Percentiles rank a stretch among this genome's conserved stretches.
phyloP scores from a whole-genome alignment of 2,113 vertebrate species.

The Semnopithecus entellus region DNA sequence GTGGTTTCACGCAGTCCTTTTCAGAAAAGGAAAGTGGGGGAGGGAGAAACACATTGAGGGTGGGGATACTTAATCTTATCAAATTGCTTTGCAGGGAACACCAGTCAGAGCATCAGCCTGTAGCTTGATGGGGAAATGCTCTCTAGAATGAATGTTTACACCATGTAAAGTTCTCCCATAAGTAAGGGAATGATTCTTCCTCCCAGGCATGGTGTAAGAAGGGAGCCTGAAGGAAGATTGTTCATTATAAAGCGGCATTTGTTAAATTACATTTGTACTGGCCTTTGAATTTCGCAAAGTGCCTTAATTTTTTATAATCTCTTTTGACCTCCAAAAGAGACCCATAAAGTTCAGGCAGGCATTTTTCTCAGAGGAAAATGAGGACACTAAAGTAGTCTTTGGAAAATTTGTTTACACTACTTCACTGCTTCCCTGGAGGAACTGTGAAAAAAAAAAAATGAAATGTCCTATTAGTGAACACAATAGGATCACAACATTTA shows the following conservation, averaged over 20 bases:
- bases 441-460: not conserved
- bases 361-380: not conserved
- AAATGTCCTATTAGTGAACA: not conserved
- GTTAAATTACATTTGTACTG: constrained; percentile 24
- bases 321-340: constrained; percentile 14
- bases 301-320: constrained; percentile 51
- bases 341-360: not conserved
- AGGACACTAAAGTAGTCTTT: not conserved
- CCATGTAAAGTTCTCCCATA: not conserved
- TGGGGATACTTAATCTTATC: not conserved
- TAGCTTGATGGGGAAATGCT: not conserved
- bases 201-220: not conserved
- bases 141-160: not conserved
- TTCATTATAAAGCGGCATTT: constrained; percentile 1
- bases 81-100: not conserved
- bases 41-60: not conserved
- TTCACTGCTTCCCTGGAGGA: not conserved
- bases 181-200: not conserved
- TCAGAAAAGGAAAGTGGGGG: not conserved
- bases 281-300: constrained; percentile 29
- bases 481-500: not conserved
- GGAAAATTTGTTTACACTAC: not conserved
- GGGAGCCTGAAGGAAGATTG: not conserved
- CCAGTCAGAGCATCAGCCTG: not conserved
- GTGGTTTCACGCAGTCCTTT: not conserved